Conservation (phyloP, 2,113 vertebrate genomes). For the Apodemus sylvaticus region DNA sequence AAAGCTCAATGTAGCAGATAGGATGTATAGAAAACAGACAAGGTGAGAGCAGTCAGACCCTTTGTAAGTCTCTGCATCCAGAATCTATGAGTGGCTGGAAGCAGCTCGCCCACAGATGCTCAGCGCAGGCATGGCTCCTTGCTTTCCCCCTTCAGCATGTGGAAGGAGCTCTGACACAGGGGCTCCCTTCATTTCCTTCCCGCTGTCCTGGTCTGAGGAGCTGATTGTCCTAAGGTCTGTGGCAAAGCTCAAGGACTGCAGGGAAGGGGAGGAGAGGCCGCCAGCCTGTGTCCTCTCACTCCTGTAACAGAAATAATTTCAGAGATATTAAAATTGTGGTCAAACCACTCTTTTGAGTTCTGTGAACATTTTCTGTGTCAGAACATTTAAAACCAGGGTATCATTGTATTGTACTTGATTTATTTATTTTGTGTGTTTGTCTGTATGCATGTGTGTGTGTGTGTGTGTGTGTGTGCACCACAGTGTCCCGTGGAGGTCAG, state of each 20-base stretch:
- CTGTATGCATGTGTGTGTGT: not conserved
- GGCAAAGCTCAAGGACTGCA: not conserved
- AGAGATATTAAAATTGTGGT: not conserved
- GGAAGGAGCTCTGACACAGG: not conserved
- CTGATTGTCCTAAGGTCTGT: not conserved
- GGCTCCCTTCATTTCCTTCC: not conserved
- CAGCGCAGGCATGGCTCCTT: not conserved
- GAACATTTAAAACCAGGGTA: not conserved
- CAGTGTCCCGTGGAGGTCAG: not conserved
- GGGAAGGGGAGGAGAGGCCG: not conserved
- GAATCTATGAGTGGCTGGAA: not conserved
- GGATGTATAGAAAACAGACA: not conserved
- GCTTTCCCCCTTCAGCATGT: not conserved
- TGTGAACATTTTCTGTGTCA: slow-evolving; percentile 2
- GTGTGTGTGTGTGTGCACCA: too few species aligned
- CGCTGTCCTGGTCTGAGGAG: not conserved
- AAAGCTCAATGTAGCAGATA: not conserved
- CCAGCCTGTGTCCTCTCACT: not conserved
- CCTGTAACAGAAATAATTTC: not conserved
- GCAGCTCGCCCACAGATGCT: not conserved
- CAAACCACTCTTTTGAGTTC: not conserved
- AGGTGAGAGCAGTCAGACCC: not conserved
- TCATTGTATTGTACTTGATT: not conserved
- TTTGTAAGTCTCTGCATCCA: not conserved
- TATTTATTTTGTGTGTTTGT: not conserved